phyloP scores from a whole-genome alignment of 2,888 invertebrate genomes.

The Stictocephala bisonia region DNA sequence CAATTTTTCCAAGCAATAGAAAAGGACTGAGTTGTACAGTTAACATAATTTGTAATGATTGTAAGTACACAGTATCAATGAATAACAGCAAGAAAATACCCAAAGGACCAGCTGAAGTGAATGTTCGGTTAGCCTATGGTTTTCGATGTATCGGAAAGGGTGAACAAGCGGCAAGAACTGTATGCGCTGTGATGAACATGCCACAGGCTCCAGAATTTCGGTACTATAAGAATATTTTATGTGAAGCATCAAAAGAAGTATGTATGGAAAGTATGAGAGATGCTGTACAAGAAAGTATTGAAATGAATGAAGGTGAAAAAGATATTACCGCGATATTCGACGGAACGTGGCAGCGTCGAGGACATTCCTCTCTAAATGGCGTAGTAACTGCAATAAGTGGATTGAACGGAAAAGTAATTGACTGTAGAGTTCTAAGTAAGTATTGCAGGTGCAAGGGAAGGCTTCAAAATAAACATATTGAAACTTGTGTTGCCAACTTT shows the following conservation, averaged over 20 bases:
- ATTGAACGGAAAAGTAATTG: slow-evolving; percentile 26
- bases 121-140: neutral
- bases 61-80: neutral
- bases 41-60: slow-evolving; percentile 12
- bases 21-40: slow-evolving; percentile 20
- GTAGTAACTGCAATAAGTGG: slow-evolving; percentile 6
- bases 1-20: slow-evolving; percentile 8
- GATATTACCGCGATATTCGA: slow-evolving; percentile 6
- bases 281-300: neutral
- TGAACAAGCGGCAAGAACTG: slow-evolving; percentile 7
- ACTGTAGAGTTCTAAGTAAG: slow-evolving; percentile 46
- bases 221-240: slow-evolving; percentile 2
- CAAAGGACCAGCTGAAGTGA: neutral
- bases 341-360: neutral
- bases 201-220: neutral
- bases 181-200: neutral
- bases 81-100: slow-evolving; percentile 12
- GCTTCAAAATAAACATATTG: slow-evolving; percentile 42
- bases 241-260: slow-evolving; percentile 11
- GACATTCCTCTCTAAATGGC: neutral
- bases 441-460: slow-evolving; percentile 46
- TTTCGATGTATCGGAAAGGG: slow-evolving; percentile 19
- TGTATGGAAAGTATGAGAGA: slow-evolving; percentile 26
- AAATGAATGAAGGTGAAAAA: neutral
- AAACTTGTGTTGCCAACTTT: slow-evolving; percentile 48